phyloP scores from a whole-genome alignment of 2,888 invertebrate species.

The Folsomia candida region DNA sequence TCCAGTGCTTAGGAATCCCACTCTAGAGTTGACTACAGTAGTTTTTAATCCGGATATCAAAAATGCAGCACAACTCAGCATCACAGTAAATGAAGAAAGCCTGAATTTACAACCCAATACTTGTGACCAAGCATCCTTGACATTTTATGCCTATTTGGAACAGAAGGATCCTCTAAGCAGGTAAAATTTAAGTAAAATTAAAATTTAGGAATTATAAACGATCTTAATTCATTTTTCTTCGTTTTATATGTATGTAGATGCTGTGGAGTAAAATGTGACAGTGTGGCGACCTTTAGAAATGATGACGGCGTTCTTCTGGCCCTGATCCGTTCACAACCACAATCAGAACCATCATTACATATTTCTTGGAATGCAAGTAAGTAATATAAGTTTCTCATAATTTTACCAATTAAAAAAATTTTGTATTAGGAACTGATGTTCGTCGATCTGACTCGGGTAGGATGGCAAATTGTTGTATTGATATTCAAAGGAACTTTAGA shows the following conservation, averaged over 20 bases:
- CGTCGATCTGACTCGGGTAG: background rate
- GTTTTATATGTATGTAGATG: slow-evolving; percentile 20
- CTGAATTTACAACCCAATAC: slow-evolving; percentile 6
- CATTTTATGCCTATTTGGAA: slow-evolving; percentile 11
- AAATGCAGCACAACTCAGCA: slow-evolving; percentile 8
- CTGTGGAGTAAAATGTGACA: slow-evolving; percentile 22
- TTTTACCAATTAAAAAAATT: background rate
- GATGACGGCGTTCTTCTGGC: slow-evolving; percentile 8
- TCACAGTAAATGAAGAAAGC: background rate
- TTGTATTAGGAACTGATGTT: background rate
- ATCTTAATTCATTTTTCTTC: no score
- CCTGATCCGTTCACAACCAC: background rate
- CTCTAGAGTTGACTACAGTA: slow-evolving; percentile 6
- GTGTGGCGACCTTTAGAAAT: background rate
- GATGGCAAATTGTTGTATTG: background rate
- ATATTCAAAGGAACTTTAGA: no score
- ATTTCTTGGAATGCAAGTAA: background rate
- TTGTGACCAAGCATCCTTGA: slow-evolving; percentile 16
- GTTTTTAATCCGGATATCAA: slow-evolving; percentile 14
- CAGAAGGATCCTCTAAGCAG: background rate
- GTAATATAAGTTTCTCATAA: background rate
- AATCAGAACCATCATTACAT: background rate
- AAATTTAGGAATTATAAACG: background rate
- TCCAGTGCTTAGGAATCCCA: background rate
- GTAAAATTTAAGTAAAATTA: background rate